Evolutionary conservation across 1,140 invertebrate species (phyloP), one percentile per base, ranked within the genome.

Genomic region (Patella vulgata): DNA sequence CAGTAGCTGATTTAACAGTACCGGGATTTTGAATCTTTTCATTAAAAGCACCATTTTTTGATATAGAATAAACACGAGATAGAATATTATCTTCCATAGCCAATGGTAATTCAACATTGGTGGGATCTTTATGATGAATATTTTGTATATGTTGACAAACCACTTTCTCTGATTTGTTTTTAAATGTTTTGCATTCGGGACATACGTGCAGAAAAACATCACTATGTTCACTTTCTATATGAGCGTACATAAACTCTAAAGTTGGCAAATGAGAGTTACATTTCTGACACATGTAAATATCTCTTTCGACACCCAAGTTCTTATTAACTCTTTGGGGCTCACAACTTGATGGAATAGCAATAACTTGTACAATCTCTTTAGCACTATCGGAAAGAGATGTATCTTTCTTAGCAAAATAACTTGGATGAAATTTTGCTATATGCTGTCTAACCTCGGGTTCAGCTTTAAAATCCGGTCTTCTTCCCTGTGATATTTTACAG

Each of bases 211-310:
- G 70, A 68, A 79, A 73, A 1, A 76, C 59, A 46, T 76, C 77
- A n/a, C 67, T 60, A 59, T 79, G 77, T 48, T 74, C 62, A 5
- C 59, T 59, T 58, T 78, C 73, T 1, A 79, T 53, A 67, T 79
- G 77, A 31, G 70, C 64, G 60, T 72, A 74, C 1, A 74, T 77
- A 44, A 64, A 73, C 28, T 74, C 71, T 42, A 79, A 48, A 17
- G 74, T 71, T n/a, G 74, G 70, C 65, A 79, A 69, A 39, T 78
- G 74, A n/a, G 58, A 51, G 44, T 74, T 64, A 53, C 77, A 79
- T 46, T 72, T 73, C 19, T 74, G 70, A 48, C 77, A 79, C 58
- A 75, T 77, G 56, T 76, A 77, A 51, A 79, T 74, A 47, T 79
- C 75, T 43, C 73, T 74, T 47, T 79, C 77, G 54, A 78, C 57